Evolutionary conservation across 2,888 invertebrate species (phyloP), one percentile per base, ranked within the genome.

Genomic region (Eremobia ochroleuca): DNA sequence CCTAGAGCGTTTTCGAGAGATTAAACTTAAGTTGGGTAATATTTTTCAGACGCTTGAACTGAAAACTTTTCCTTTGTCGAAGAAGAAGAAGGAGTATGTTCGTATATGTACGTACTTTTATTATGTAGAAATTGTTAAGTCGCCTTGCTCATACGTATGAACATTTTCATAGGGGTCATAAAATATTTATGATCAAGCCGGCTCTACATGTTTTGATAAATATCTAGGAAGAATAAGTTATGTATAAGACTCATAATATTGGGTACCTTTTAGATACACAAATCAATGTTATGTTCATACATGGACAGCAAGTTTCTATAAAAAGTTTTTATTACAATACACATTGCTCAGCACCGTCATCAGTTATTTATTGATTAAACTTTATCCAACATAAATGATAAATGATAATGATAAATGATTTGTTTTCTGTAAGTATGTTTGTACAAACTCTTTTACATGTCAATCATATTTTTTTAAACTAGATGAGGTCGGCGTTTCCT

Each of bases 21-120:
- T 96, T 96, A 95, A 96, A 95, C 94, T 95, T 94, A 93, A 94
- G 94, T 94, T 94, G 92, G 93, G 95, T 94, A 93, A 95, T 96
- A 96, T 96, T 95, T 95, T 95, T 95, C 95, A 93, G 92, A 88
- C 92, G 93, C 92, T 94, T 92, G 91, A 93, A 92, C 92, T 87
- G 91, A 90, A 93, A 95, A 95, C 91, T 95, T 94, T 92, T 91
- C 91, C 94, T 93, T 94, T 93, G 93, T 93, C 90, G 87, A 87
- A 85, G 85, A n/a, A n/a, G n/a, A n/a, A n/a, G n/a, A n/a, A 90
- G 85, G 84, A 67, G 68, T 77, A 59, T 62, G 34, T n/a, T 69
- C 46, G 61, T 85, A 74, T 77, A 74, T 75, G 76, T 87, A 67
- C 69, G 25, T 73, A 72, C 58, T 70, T 76, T 75, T 77, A 66